Percentiles rank a stretch among this genome's conserved stretches.
These are phyloP conservation scores for Cnemophilus loriae DNA, from an alignment of 2,113 vertebrate species.

Conservation along the genomic window DNA sequence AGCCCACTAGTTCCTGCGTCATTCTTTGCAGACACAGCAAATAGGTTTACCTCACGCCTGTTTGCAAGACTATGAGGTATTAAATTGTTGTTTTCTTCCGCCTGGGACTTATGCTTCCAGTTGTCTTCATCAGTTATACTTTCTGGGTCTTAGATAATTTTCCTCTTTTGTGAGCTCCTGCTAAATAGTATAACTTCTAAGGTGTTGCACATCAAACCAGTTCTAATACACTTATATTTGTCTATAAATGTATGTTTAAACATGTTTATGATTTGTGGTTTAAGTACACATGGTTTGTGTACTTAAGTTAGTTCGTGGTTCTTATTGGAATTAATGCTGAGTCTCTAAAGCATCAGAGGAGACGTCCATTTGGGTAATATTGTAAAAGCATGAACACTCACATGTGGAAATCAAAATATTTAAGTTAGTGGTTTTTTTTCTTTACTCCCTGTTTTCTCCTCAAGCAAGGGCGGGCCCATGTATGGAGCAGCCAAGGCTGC, in stretches of 20 bases:
- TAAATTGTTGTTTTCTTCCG: background rate
- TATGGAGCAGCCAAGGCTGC: background rate
- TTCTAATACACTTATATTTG: background rate
- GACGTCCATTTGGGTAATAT: background rate
- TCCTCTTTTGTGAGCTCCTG: background rate
- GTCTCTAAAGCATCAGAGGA: background rate
- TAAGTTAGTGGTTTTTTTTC: accelerated
- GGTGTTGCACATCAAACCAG: background rate
- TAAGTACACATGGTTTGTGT: background rate
- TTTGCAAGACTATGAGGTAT: background rate
- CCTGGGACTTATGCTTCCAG: background rate
- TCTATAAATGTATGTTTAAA: background rate
- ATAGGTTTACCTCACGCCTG: background rate
- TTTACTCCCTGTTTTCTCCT: background rate
- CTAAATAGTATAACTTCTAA: background rate
- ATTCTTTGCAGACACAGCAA: background rate
- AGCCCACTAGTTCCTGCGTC: background rate
- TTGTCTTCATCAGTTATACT: background rate
- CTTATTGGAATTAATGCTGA: background rate
- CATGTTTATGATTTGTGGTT: background rate
- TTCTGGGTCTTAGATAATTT: background rate
- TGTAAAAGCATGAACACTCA: background rate
- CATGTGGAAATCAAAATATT: background rate
- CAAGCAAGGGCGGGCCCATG: background rate
- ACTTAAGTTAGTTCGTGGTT: background rate